A percentile compares a stretch with the other conserved stretches of the same genome.
Evolutionary conservation across 1,140 invertebrate genomes (phyloP).

Genomic region (Nephotettix cincticeps): DNA sequence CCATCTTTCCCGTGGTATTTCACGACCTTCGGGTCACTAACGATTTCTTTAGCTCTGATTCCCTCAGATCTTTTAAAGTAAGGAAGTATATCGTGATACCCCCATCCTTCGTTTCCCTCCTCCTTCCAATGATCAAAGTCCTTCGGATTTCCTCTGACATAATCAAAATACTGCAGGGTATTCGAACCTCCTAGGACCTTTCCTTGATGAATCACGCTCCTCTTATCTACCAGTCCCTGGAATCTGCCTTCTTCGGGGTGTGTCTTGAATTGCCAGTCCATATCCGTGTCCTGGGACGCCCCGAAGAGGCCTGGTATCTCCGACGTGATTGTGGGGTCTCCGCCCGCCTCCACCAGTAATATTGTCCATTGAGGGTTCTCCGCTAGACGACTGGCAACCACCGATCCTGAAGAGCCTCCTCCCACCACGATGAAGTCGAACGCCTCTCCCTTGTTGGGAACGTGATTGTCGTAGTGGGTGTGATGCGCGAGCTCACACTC

Average conservation of each 20-base stretch:
- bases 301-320: conserved; percentile 54
- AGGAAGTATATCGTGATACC: conserved; percentile 52
- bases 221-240: conserved; percentile 47
- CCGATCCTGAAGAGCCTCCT: conserved; percentile 66
- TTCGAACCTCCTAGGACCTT: conserved; percentile 63
- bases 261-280: conserved; percentile 71
- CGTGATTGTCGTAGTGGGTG: background rate
- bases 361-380: conserved; percentile 65
- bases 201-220: conserved; percentile 59
- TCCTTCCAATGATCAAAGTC: conserved; percentile 61
- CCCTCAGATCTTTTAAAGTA: conserved; percentile 51
- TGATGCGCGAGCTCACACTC: conserved; percentile 2
- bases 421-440: conserved; percentile 57
- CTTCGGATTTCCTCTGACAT: conserved; percentile 56
- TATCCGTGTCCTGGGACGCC: background rate
- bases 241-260: conserved; percentile 58
- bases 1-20: conserved; percentile 37
- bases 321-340: conserved; percentile 67
- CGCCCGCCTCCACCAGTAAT: conserved; percentile 61
- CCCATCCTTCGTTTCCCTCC: conserved; percentile 51
- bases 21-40: conserved; percentile 28
- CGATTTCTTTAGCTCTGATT: conserved; percentile 1
- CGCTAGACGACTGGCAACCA: conserved; percentile 60
- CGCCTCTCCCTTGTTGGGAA: background rate
- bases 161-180: conserved; percentile 64